Base-by-base conservation (phyloP, 1,140 invertebrate genomes). In the Drosophila rhopaloa region DNA sequence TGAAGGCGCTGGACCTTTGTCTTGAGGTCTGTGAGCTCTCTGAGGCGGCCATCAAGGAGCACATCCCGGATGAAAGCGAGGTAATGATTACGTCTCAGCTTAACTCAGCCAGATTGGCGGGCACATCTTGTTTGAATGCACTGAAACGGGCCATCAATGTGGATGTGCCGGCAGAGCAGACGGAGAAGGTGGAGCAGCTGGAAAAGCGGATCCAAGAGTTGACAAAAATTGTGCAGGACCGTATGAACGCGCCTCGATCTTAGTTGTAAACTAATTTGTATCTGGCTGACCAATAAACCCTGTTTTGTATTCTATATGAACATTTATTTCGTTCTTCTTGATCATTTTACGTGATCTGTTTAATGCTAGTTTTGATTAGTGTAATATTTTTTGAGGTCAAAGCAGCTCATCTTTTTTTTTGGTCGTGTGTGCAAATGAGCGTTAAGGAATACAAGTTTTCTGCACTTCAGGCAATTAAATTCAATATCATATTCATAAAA, bases 31-130 rank as follows among this genome's bases (percentile, higher is more conserved):
- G 93, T 16, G 86, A 94, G 66, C 79, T 89, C 1, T 93, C 93
- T 57, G 70, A 92, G 53, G 77, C 71, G 4, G 93, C 92, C 32
- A 56, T 83, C 0, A 67, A 81, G 3, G 80, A 92, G 9, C 85
- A 85, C 47, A 44, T 68, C 3, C 58, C 59, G n/a, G 75, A 88
- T 13, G 58, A 76, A 53, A 84, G 79, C 6, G 78, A 79, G 9
- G 65, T 73, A 1, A 81, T 81, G 79, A 92, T 93, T 19, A 93
- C 93, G 32, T 94, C 94, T 24, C 93, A 94, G 50, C 80, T 96
- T 4, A 95, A 94, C 2, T 95, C 95, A 4, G 94, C 94, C 0
- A 93, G 95, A 47, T 76, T 95, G 6, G 94, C 94, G 0, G 93
- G 94, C 8, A 94, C 95, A 54, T 93, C 91, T 0, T 91, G 89